phyloP scores from a whole-genome alignment of 1,140 invertebrate genomes.

The Eueides isabella region DNA sequence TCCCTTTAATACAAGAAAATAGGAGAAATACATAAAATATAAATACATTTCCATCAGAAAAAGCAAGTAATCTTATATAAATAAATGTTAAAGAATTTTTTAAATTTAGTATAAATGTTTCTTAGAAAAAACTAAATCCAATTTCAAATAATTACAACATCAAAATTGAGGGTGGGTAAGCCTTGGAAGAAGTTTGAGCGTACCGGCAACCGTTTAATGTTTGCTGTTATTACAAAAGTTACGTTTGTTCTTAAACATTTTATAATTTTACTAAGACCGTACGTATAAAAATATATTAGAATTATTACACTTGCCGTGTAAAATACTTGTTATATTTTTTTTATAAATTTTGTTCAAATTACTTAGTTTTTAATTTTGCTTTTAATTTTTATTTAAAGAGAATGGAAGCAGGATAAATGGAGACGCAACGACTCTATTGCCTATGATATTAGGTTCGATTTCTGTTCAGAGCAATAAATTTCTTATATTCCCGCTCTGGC shows the following conservation, averaged over 20 bases:
- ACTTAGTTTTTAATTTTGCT: too few species aligned
- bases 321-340: neutral
- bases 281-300: neutral
- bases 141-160: slow-evolving; percentile 8
- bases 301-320: neutral
- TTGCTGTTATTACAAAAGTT: slow-evolving; percentile 59
- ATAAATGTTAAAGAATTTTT: neutral
- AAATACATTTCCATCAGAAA: too few species aligned
- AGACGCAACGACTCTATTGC: too few species aligned
- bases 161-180: neutral
- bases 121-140: slow-evolving; percentile 3
- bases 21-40: too few species aligned
- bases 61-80: neutral
- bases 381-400: too few species aligned
- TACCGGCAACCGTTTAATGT: slow-evolving; percentile 38
- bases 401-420: too few species aligned
- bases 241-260: slow-evolving; percentile 20
- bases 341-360: too few species aligned
- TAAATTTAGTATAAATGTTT: neutral
- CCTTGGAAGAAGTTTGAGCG: slow-evolving; percentile 9
- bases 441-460: too few species aligned
- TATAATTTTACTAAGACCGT: slow-evolving; percentile 20
- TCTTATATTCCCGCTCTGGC: too few species aligned
- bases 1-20: too few species aligned
- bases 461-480: too few species aligned